Base-by-base conservation (phyloP, 2,888 invertebrate genomes). In the Lasioglossum lativentre region DNA sequence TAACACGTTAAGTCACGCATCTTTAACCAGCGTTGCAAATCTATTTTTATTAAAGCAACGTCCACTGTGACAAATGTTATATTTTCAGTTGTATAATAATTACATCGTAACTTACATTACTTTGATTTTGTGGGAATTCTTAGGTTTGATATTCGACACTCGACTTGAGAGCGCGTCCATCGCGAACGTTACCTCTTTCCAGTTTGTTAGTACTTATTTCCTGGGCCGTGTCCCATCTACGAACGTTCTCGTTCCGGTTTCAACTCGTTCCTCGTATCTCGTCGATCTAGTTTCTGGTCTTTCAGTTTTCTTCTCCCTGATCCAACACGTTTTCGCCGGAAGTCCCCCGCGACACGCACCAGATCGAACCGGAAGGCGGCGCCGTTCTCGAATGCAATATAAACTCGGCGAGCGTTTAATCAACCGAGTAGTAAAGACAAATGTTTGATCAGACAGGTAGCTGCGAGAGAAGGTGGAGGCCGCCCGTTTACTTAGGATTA, bases 381-480 rank as follows among this genome's bases (percentile, higher is more conserved):
- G 73, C 76, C 77, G 72, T 75, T 79, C 70, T 86, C 80, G 70
- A 83, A 86, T 86, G 88, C 88, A 88, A 88, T 90, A 90, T 86
- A 91, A 92, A 92, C 92, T 91, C 88, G 84, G 88, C 91, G 85
- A 90, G 90, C 91, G 94, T 93, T 94, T 94, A 94, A 95, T 94
- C 94, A 94, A 92, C 91, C 94, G 92, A 94, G 94, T 91, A 92
- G 93, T 93, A 90, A 93, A 94, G 94, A 94, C 94, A 95, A 95
- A 95, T 95, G 94, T 95, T 95, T 95, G 94, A 94, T 94, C 93
- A 93, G 93, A 90, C 93, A 91, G 91, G 90, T 91, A 91, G 87
- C 88, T 86, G 76, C 68, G 78, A 82, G 85, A 70, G 73, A 86
- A 89, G 90, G 89, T 88, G 88, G 80, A 80, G 78, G 80, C 66